phyloP scores from a whole-genome alignment of 1,140 invertebrate species.

The Caenorhabditis brenneri region DNA sequence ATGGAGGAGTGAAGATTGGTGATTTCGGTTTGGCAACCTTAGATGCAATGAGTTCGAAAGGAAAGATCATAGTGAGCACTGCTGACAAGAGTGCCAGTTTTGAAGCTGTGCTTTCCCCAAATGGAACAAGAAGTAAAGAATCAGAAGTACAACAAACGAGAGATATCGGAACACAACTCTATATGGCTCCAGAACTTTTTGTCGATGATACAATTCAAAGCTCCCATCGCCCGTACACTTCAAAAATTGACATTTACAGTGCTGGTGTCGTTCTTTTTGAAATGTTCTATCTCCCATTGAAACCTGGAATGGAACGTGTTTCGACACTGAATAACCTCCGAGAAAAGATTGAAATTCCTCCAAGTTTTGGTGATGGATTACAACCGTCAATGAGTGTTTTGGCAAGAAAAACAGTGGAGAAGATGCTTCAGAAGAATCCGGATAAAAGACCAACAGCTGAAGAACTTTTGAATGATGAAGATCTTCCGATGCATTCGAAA shows the following conservation, averaged over 20 bases:
- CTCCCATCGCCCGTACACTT: constrained; percentile 38
- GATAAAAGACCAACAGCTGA: constrained; percentile 51
- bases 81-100: constrained; percentile 12
- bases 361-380: constrained; percentile 43
- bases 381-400: not conserved
- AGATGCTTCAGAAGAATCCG: constrained; percentile 52
- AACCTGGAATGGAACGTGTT: constrained; percentile 85
- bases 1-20: constrained; percentile 95
- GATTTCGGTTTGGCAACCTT: constrained; percentile 94
- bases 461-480: constrained; percentile 48
- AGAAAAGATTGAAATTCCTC: constrained; percentile 78
- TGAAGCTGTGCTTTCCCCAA: not conserved
- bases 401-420: constrained; percentile 25
- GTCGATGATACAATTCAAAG: constrained; percentile 77
- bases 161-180: constrained; percentile 88
- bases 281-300: constrained; percentile 87
- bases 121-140: not conserved
- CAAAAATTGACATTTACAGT: constrained; percentile 89
- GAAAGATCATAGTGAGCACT: not conserved
- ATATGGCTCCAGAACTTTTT: constrained; percentile 87
- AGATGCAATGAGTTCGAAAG: constrained; percentile 61
- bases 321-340: constrained; percentile 79
- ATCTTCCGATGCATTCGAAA: constrained; percentile 49
- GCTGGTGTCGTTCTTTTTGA: constrained; percentile 73
- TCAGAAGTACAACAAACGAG: constrained; percentile 73